phyloP scores from a whole-genome alignment of 2,888 invertebrate genomes.

The Nephrotoma appendiculata region DNA sequence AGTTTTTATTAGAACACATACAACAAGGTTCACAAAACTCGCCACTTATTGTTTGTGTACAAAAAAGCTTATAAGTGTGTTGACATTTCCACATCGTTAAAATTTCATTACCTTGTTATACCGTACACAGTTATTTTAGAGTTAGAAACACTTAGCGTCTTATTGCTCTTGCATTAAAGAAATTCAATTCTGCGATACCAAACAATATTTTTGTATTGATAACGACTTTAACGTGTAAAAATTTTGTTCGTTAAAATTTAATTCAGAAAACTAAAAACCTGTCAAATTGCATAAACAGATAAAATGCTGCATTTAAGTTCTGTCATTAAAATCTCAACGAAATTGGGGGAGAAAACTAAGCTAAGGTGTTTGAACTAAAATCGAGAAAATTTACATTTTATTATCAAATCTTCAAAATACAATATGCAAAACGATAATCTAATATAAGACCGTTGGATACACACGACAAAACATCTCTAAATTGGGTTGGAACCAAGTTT shows the following conservation, averaged over 20 bases:
- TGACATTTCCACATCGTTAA: neutral
- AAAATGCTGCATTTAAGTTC: neutral
- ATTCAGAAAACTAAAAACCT: neutral
- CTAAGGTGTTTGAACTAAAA: neutral
- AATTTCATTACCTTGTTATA: neutral
- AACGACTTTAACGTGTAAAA: neutral
- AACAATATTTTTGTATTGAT: neutral
- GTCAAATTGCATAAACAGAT: neutral
- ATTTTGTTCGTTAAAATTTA: neutral
- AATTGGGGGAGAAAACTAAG: neutral
- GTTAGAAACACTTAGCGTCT: neutral
- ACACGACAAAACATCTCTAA: neutral
- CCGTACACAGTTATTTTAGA: neutral
- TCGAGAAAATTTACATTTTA: neutral
- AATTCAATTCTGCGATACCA: neutral
- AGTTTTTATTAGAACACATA: neutral
- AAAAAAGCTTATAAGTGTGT: neutral
- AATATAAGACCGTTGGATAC: neutral
- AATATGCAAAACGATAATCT: neutral
- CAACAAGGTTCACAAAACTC: neutral
- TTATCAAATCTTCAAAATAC: neutral
- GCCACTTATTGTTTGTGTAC: neutral
- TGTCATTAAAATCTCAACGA: neutral
- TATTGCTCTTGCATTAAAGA: neutral
- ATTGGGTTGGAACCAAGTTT: neutral